phyloP scores from a whole-genome alignment of 2,888 invertebrate genomes.

The Epirrita christyi region DNA sequence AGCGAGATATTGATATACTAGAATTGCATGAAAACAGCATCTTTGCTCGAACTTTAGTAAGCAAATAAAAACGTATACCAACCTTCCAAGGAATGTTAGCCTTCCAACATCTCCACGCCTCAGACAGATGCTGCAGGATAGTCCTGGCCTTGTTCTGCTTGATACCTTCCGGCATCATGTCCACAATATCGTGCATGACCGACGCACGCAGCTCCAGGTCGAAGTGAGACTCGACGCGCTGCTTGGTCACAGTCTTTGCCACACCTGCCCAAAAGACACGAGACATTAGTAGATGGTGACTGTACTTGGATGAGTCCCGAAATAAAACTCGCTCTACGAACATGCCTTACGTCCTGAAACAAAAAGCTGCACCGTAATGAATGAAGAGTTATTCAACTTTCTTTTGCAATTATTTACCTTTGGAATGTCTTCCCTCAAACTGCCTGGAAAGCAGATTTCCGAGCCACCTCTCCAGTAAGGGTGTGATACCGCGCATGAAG shows the following conservation, averaged over 20 bases:
- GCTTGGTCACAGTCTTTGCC: slow-evolving; percentile 99
- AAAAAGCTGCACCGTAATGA: too few species aligned
- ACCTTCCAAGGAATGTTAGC: slow-evolving; percentile 99
- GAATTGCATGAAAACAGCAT: too few species aligned
- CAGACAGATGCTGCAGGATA: slow-evolving; percentile 98
- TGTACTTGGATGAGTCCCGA: too few species aligned
- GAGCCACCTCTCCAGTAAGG: slow-evolving; percentile 98
- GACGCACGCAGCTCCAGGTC: slow-evolving; percentile 99
- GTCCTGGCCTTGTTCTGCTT: slow-evolving; percentile 99
- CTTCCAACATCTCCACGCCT: slow-evolving; percentile 99
- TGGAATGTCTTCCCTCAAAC: slow-evolving; percentile 99
- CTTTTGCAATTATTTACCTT: too few species aligned
- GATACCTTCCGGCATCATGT: slow-evolving; percentile 99
- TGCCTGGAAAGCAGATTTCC: slow-evolving; percentile 99
- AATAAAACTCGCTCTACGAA: too few species aligned
- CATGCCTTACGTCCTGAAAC: too few species aligned
- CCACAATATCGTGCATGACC: slow-evolving; percentile 99
- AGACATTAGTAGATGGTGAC: too few species aligned
- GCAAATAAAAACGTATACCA: slow-evolving; percentile 26
- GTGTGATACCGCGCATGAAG: slow-evolving; percentile 99
- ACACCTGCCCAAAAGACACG: slow-evolving; percentile 85
- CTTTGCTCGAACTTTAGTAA: too few species aligned
- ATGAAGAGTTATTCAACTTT: too few species aligned
- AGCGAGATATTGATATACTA: too few species aligned
- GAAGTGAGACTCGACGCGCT: slow-evolving; percentile 99